Base-by-base conservation (phyloP, 2,888 invertebrate genomes). In the Cyrtodaria siliqua region DNA sequence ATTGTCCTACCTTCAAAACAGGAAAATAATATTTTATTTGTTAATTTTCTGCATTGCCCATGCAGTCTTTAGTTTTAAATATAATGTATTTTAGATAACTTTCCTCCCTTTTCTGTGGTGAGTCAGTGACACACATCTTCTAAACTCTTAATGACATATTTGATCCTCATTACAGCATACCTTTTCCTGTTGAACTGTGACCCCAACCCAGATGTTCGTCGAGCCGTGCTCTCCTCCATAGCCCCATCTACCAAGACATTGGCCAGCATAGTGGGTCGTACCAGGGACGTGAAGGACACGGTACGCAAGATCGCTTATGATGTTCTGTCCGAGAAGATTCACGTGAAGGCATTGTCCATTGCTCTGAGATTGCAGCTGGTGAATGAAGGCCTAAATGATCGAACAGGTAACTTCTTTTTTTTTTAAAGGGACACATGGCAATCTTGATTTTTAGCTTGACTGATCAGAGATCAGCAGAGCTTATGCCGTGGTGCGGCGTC, bases 231-330 rank as follows among this genome's bases (percentile, higher is more conserved):
- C 44, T 95, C 95, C 87, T 95, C 95, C 55, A 95, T 97, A 92
- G 97, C 96, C 0, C 95, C 96, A 27, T 96, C 95, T 84, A 95
- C 95, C 49, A 94, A 95, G 50, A 96, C 96, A 2, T 94, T 97
- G 1, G 94, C 95, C 0, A 95, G 95, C 76, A 95, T 97, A 33
- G 88, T 97, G 56, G 95, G 95, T 75, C 94, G 97, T 1, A 94
- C 96, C 0, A 95, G 96, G 87, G 98, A 98, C 92, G 94, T 96
- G 0, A 96, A 96, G 88, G 96, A 96, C 69, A 94, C 95, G 33
- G 97, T 98, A 0, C 94, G 97, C 0, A 94, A 93, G 88, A 94
- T 93, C 74, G 95, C 95, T 0, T 95, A 94, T 86, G 87, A 86
- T 44, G 88, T 93, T 26, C 89, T 95, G 49, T 93, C 94, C 12